A percentile compares a stretch with the other conserved stretches of the same genome.
These are phyloP conservation scores for Leptonema lineaticorne DNA, from an alignment of 1,140 invertebrate genomes.

Conservation along the genomic window DNA sequence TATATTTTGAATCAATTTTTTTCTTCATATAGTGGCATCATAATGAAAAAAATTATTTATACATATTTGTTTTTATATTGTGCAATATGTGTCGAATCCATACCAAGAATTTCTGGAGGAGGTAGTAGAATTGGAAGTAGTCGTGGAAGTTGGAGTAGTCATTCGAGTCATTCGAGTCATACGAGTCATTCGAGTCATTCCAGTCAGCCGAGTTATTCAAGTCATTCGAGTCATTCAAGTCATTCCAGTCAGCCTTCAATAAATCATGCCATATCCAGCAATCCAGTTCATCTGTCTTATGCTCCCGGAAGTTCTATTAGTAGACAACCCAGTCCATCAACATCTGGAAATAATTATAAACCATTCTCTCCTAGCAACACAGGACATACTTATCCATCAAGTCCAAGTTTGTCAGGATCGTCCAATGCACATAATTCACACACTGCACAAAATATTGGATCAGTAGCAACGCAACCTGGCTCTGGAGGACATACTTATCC, in stretches of 20 bases:
- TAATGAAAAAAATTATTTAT: too few relatives aligned
- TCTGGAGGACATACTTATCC: neutral
- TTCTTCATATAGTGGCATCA: too few relatives aligned
- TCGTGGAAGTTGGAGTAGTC: neutral
- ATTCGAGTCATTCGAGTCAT: neutral
- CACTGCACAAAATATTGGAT: neutral
- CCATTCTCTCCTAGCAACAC: neutral
- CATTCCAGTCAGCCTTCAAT: neutral
- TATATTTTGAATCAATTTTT: too few relatives aligned
- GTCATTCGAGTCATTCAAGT: neutral
- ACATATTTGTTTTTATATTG: too few relatives aligned
- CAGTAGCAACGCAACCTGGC: neutral
- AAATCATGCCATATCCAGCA: neutral
- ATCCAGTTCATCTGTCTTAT: constrained; percentile 1
- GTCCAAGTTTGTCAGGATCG: neutral
- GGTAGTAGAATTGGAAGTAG: neutral
- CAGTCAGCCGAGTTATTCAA: neutral
- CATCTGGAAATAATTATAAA: neutral
- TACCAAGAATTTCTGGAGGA: too few relatives aligned
- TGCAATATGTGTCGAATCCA: too few relatives aligned
- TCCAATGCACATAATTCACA: neutral
- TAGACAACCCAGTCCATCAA: neutral
- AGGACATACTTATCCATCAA: neutral
- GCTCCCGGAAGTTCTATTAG: neutral
- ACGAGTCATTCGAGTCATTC: neutral